Conservation (phyloP, 2,113 vertebrate genomes). For the Corapipo altera region DNA sequence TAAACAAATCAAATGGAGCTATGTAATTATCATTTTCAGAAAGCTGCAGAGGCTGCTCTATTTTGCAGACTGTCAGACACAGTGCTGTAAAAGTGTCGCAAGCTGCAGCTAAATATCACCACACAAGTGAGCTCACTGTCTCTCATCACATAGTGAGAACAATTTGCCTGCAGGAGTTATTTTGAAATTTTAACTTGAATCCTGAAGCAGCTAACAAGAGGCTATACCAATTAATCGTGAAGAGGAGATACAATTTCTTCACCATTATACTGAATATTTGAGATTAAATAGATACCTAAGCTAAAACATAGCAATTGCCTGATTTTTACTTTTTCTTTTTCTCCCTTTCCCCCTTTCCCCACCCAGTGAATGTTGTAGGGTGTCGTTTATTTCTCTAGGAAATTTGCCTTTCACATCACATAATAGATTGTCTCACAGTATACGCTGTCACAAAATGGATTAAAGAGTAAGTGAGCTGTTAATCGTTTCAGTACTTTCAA, state of each 20-base stretch:
- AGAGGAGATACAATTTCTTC: background rate
- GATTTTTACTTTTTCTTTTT: background rate
- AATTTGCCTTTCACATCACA: background rate
- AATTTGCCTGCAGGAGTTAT: background rate
- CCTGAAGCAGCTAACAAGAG: background rate
- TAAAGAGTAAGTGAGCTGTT: background rate
- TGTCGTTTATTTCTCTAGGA: background rate
- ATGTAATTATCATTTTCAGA: background rate
- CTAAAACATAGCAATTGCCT: background rate
- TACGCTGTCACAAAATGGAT: background rate
- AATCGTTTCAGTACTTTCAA: background rate
- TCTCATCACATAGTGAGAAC: background rate
- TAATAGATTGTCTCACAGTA: background rate
- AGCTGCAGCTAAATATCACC: background rate
- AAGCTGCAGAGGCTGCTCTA: background rate
- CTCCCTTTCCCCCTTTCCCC: rapidly evolving
- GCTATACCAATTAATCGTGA: background rate
- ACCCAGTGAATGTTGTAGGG: background rate
- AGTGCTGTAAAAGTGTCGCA: background rate
- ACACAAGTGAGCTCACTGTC: background rate
- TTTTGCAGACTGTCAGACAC: background rate
- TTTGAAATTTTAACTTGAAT: background rate
- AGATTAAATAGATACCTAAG: background rate
- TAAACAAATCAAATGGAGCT: constrained; percentile 8
- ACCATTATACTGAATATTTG: background rate